Evolutionary conservation across 1,140 invertebrate species (phyloP).

Genomic region (Achatina immaculata): DNA sequence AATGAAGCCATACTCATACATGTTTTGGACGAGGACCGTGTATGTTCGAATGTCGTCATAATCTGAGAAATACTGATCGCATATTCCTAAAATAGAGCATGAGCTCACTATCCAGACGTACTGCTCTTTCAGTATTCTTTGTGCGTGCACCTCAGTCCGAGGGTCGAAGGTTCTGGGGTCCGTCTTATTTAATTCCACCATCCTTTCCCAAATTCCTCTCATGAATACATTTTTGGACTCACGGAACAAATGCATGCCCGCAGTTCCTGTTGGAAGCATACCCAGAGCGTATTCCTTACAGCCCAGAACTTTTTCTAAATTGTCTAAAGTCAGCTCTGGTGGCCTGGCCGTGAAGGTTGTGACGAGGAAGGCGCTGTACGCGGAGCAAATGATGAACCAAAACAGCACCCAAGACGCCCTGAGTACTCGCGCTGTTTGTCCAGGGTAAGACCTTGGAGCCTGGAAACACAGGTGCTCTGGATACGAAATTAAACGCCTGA

Average conservation of each 20-base stretch:
- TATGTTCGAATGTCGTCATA: not conserved
- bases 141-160: not conserved
- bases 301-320: not conserved
- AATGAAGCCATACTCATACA: not conserved
- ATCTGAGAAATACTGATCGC: not conserved
- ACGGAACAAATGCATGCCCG: not conserved
- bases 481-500: not conserved
- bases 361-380: slow-evolving; percentile 14
- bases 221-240: not conserved
- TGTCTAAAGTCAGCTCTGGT: not conserved
- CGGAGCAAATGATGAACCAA: slow-evolving; percentile 6
- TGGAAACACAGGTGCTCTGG: not conserved
- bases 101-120: not conserved
- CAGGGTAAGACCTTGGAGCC: not conserved
- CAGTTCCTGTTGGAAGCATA: not conserved
- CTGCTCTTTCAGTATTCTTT: not conserved
- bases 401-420: not conserved
- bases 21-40: too few relatives aligned
- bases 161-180: not conserved
- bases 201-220: not conserved
- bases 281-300: not conserved
- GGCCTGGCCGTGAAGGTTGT: slow-evolving; percentile 3
- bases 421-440: slow-evolving; percentile 1
- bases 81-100: not conserved
- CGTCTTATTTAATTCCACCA: not conserved